Percentiles rank a stretch among this genome's conserved stretches.
These are phyloP conservation scores for Upupa epops DNA, from an alignment of 2,113 vertebrate species.

Conservation along the genomic window DNA sequence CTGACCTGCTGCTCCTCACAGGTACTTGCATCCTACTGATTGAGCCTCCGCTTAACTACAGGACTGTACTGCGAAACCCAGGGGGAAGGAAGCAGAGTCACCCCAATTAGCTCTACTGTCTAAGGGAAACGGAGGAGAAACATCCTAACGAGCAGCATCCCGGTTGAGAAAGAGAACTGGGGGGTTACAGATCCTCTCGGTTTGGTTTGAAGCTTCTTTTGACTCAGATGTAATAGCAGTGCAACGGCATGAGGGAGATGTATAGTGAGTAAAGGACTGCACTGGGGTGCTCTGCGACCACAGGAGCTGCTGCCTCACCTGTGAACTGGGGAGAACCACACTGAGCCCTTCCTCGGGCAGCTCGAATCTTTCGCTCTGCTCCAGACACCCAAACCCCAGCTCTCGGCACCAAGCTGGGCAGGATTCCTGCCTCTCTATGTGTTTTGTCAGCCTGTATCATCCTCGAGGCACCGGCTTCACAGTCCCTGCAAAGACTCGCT, in stretches of 20 bases:
- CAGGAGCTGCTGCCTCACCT: background rate
- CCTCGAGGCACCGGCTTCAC: background rate
- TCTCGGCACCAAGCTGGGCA: background rate
- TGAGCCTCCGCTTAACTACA: background rate
- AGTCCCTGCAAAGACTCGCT: background rate
- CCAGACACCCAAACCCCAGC: background rate
- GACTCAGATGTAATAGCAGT: constrained; percentile 34
- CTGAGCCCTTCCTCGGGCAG: background rate
- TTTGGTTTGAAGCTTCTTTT: constrained; percentile 4
- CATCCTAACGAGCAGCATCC: background rate
- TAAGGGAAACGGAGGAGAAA: background rate
- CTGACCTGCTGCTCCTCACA: constrained; percentile 4
- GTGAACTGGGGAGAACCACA: background rate
- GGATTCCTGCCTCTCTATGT: background rate
- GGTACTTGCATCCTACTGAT: background rate
- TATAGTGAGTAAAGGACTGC: background rate
- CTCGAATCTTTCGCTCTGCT: background rate
- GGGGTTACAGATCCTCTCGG: background rate
- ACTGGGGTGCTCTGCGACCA: background rate
- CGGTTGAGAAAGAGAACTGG: background rate
- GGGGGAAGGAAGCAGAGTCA: background rate
- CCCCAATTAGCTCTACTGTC: background rate
- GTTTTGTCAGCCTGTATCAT: background rate
- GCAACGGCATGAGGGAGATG: background rate
- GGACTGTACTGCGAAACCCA: background rate